These are phyloP conservation scores for Tiphia femorata DNA, from an alignment of 2,888 invertebrate genomes.

Conservation along the genomic window DNA sequence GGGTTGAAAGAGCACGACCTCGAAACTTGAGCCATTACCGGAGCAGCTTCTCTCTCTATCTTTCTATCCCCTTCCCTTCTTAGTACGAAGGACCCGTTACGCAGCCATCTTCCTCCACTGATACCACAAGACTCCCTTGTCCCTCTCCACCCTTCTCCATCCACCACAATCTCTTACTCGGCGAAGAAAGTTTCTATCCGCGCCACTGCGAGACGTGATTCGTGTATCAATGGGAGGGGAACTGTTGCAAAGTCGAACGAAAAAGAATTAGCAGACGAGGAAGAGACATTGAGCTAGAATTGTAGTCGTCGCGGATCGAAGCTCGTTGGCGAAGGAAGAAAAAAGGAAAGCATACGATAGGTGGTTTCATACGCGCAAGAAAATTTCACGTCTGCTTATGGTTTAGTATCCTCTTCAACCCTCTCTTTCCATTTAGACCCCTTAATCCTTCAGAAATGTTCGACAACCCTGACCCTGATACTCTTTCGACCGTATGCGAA, in stretches of 20 bases:
- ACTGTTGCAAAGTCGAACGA: constrained; percentile 2
- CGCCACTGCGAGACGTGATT: constrained; percentile 46
- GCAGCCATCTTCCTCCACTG: constrained; percentile 1
- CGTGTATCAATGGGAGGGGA: constrained; percentile 42
- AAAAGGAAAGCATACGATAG: background rate
- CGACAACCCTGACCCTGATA: background rate
- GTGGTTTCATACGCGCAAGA: constrained; percentile 18
- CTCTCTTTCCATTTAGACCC: background rate
- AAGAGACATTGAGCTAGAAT: background rate
- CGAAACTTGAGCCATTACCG: constrained; percentile 47
- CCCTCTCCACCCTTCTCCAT: background rate
- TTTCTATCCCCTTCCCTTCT: too few species aligned
- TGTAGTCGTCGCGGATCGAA: too few species aligned
- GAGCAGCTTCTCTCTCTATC: constrained; percentile 4
- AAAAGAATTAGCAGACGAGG: background rate
- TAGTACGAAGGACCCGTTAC: constrained; percentile 3
- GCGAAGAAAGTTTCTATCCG: constrained; percentile 24
- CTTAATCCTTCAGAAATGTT: too few species aligned
- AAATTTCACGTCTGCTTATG: constrained; percentile 50
- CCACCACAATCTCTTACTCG: constrained; percentile 24
- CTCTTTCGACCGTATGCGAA: background rate
- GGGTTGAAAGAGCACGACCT: constrained; percentile 10
- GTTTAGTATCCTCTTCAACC: constrained; percentile 25
- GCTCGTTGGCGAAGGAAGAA: background rate
- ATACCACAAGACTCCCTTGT: background rate